Evolutionary conservation across 2,113 vertebrate species (phyloP), one percentile per base, ranked within the genome.

Genomic region (Eolophus roseicapilla): DNA sequence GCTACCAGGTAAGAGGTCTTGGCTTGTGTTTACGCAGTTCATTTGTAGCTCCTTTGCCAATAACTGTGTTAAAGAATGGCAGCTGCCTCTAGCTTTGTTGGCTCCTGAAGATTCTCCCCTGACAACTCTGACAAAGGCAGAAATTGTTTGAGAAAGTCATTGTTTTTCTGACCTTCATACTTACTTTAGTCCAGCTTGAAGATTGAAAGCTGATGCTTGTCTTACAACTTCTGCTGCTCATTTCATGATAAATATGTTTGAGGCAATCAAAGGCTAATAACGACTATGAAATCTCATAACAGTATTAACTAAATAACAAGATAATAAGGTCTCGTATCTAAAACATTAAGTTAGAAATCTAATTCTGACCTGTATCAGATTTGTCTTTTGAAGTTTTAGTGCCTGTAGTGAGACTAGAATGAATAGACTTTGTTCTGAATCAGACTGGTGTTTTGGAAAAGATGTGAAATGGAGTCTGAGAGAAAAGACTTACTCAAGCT

Each of bases 1-100:
- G 63, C 97, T 99, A 52, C 99, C 99, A 97, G 99, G 99, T 99
- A 98, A 98, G 96, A 46, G 35, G 17, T 17, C 25, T 39, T 53
- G 39, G 50, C 14, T 77, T 31, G 33, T 47, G 37, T 91, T 82
- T 49, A 44, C 79, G 35, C 55, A 83, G 52, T 50, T 80, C 29
- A 71, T 50, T 70, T 44, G 17, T 64, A 12, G 6, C 41, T 82
- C 21, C 33, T 88, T 86, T 88, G 55, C 76, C 55, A 67, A 17
- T 24, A 49, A 62, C 7, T 71, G 2, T 80, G 13, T 68, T 75
- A 52, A 55, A 86, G 60, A 62, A 50, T 14, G 47, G 65, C 86
- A 92, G 82, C 57, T 84, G 60, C 60, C 57, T 55, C 86, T 41
- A 44, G 46, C 62, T 82, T 52, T 65, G 62, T 25, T 41, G 70